Base-by-base conservation (phyloP, 2,797 vertebrate genomes). In the Halcyon badia region DNA sequence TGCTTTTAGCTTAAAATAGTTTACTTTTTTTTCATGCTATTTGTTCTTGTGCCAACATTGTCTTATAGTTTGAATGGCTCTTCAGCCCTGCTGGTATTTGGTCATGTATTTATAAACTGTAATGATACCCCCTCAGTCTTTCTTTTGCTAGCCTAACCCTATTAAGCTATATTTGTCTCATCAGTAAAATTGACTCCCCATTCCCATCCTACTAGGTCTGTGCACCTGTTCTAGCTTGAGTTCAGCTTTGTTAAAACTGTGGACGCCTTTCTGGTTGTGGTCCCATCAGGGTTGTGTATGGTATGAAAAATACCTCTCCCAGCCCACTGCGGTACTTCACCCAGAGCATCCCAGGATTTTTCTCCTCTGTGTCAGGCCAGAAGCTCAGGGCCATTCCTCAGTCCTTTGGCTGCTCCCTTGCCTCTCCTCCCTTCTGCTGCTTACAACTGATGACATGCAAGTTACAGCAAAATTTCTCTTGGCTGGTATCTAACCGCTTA, bases 141-240 rank as follows among this genome's bases (percentile, higher is more conserved):
- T 58, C 68, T 69, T 91, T 72, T 84, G 15, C 60, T 69, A 72
- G 58, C 30, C 77, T 89, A 65, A 72, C 30, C 42, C 72, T 69
- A 24, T 82, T 56, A 68, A 79, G 41, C 70, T 97, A 89, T 92
- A 79, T 95, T 93, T 89, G 58, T 80, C 70, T 84, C 90, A 44
- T 44, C 86, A 48, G 65, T 87, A 92, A 84, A 93, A 84, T 58
- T 30, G n/a, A 83, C 19, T 89, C 77, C 61, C 58, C 28, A 30
- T 72, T 89, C 73, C 49, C 83, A 51, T 68, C 86, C 33, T 89
- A 11, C 51, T 44, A 30, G 83, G 37, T 70, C 51, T 79, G 42
- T 94, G 92, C 96, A 96, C 94, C 95, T 95, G 94, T 90, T 92
- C 56, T 48, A 48, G 39, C 39, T 81, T 37, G 90, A 68, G 72